A percentile compares a stretch with the other conserved stretches of the same genome.
Conservation (phyloP, 2,888 invertebrate genomes). For the Furcula furcula region DNA sequence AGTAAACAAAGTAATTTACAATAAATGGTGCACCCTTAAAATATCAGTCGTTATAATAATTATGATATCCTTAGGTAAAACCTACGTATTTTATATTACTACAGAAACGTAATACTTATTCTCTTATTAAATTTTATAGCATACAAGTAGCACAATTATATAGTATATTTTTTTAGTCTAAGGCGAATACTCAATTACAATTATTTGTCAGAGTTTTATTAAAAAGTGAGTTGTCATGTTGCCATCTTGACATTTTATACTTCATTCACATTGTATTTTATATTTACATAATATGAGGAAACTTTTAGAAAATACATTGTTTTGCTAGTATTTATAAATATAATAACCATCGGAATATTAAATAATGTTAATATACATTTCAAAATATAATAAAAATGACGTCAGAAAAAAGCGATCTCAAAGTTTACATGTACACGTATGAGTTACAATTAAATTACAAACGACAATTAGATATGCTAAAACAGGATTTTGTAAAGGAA, state of each 20-base stretch:
- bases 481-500: constrained; percentile 47
- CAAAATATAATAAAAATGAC: constrained; percentile 28
- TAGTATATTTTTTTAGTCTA: no score
- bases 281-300: not conserved
- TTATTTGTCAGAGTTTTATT: no score
- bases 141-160: no score
- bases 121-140: no score
- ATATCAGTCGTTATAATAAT: no score
- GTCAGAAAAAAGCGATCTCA: constrained; percentile 32
- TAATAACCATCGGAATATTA: not conserved
- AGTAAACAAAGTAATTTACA: no score
- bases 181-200: no score
- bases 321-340: not conserved
- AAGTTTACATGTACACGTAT: constrained; percentile 33
- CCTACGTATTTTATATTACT: no score
- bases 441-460: constrained; percentile 45
- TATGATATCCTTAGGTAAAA: no score
- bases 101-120: no score
- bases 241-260: not conserved
- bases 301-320: not conserved
- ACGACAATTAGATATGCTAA: constrained; percentile 50
- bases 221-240: no score
- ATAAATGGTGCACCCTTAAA: no score
- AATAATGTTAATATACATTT: not conserved
- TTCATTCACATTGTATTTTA: not conserved